These are phyloP conservation scores for Acanthornis magna DNA, from an alignment of 2,797 vertebrate genomes.

Conservation along the genomic window DNA sequence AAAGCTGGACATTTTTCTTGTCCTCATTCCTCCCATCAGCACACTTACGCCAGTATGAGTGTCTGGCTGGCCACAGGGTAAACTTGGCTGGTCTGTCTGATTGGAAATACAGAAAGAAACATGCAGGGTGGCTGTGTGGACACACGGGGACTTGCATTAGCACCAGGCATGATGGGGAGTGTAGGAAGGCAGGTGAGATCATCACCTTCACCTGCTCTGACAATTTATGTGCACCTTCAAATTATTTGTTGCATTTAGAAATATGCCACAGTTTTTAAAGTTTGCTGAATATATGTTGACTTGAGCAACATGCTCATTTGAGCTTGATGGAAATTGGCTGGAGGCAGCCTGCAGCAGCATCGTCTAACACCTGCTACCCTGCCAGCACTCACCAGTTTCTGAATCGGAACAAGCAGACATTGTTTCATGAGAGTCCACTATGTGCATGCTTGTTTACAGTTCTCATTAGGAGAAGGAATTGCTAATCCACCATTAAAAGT, in stretches of 20 bases:
- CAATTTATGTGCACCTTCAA: neutral
- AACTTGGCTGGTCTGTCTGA: neutral
- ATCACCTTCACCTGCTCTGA: neutral
- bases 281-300: neutral
- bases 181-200: neutral
- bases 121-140: neutral
- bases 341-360: neutral
- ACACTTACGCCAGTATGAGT: fast-evolving
- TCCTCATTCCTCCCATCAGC: neutral
- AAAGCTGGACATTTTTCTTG: neutral
- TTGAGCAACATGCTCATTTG: neutral
- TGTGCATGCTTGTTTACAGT: neutral
- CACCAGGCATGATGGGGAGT: neutral
- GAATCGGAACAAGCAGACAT: neutral
- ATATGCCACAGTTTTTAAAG: neutral
- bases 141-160: fast-evolving
- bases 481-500: neutral
- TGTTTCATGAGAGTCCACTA: neutral
- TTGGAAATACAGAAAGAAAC: neutral
- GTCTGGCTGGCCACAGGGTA: neutral
- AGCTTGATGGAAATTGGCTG: neutral
- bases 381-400: neutral
- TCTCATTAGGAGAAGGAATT: neutral
- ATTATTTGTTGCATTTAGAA: neutral
- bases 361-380: neutral